Percentiles rank a stretch among this genome's conserved stretches.
These are phyloP conservation scores for Ageneiosus marmoratus DNA, from an alignment of 2,113 vertebrate species.

Conservation along the genomic window DNA sequence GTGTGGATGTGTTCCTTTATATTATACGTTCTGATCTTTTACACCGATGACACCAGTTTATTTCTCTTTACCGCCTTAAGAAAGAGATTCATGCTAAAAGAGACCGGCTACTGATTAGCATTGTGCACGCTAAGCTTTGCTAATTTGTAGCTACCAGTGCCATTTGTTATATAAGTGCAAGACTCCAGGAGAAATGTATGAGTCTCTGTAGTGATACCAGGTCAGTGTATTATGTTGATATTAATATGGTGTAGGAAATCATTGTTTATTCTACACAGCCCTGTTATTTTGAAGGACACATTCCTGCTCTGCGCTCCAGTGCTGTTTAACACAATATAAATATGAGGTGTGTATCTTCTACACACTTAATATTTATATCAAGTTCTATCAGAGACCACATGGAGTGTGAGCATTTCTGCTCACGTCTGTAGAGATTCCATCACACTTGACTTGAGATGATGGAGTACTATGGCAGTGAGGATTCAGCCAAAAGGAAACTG, in stretches of 20 bases:
- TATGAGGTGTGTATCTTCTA: not conserved
- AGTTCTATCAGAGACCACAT: not conserved
- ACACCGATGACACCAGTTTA: not conserved
- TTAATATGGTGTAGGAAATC: not conserved
- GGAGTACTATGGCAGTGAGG: not conserved
- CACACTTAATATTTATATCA: too few relatives aligned
- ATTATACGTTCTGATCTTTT: not conserved
- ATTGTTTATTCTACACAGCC: too few relatives aligned
- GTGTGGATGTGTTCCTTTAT: constrained; percentile 4
- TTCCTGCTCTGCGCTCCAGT: too few relatives aligned
- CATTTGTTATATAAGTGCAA: not conserved
- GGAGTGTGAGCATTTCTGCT: not conserved
- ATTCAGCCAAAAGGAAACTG: not conserved
- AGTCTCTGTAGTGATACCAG: not conserved
- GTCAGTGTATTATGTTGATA: not conserved
- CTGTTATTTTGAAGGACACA: too few relatives aligned
- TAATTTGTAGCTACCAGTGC: not conserved
- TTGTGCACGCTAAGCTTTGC: not conserved
- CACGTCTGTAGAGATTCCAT: not conserved
- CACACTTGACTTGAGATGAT: not conserved
- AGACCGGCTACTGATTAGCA: not conserved
- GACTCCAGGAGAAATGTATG: not conserved
- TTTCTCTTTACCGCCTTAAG: constrained; percentile 6
- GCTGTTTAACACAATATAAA: not conserved
- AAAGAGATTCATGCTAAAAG: not conserved